A percentile compares a stretch with the other conserved stretches of the same genome.
Evolutionary conservation across 2,113 vertebrate genomes (phyloP).

Genomic region (Prunella fulvescens): DNA sequence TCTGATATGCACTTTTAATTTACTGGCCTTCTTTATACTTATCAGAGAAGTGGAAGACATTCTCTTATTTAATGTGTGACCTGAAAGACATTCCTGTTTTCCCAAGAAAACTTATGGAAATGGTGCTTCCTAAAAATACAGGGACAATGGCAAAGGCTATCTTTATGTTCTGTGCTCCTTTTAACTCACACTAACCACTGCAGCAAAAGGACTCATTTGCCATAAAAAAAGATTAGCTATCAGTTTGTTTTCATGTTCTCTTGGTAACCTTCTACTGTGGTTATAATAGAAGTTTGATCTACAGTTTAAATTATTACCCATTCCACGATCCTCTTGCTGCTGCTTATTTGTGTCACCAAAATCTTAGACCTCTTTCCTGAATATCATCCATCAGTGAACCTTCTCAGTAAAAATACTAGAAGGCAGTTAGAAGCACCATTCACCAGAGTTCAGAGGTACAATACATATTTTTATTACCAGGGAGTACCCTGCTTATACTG

Average conservation of each 20-base stretch:
- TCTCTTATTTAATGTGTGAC: neutral
- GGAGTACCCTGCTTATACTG: neutral
- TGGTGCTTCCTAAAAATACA: neutral
- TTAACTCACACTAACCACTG: neutral
- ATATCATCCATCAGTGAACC: accelerated
- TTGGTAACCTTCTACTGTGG: neutral
- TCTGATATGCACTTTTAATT: neutral
- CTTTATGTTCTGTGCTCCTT: neutral
- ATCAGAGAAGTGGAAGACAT: neutral
- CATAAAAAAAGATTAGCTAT: neutral
- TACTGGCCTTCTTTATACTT: neutral
- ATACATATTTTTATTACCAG: neutral
- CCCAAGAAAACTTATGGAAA: neutral
- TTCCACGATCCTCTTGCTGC: neutral
- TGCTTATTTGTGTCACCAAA: neutral
- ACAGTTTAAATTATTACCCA: neutral
- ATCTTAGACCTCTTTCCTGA: neutral
- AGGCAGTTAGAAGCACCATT: neutral
- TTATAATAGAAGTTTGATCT: neutral
- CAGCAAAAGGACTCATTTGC: neutral
- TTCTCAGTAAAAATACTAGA: neutral
- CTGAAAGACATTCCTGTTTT: neutral
- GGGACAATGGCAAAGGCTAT: neutral
- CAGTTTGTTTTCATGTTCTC: neutral
- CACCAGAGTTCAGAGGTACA: neutral